Evolutionary conservation across 1,140 invertebrate species (phyloP).

Genomic region (Pseudomyrmex gracilis): DNA sequence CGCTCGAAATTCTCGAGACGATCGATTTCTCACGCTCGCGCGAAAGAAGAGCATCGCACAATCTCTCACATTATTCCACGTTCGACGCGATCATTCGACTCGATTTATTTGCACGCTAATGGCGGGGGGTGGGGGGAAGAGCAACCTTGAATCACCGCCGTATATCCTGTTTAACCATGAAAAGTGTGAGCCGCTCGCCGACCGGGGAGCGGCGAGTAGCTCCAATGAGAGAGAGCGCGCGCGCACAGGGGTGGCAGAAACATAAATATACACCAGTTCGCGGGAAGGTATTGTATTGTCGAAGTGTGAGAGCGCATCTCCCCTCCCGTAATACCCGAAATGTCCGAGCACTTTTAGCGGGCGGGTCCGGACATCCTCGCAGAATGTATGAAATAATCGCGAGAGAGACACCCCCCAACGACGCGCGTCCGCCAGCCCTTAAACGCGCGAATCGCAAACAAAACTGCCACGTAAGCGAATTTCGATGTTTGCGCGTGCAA

Average conservation of each 20-base stretch:
- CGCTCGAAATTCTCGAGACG: too few relatives aligned
- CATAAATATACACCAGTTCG: slow-evolving; percentile 24
- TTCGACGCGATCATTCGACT: slow-evolving; percentile 22
- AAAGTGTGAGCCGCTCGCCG: neutral
- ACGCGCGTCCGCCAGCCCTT: slow-evolving; percentile 13
- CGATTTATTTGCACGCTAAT: neutral
- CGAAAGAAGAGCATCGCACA: neutral
- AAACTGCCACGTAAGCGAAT: slow-evolving; percentile 56
- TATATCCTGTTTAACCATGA: slow-evolving; percentile 44
- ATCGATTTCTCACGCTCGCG: neutral
- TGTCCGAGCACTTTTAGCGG: slow-evolving; percentile 30
- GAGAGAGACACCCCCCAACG: neutral
- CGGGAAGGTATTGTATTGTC: neutral
- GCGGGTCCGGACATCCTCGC: slow-evolving; percentile 9
- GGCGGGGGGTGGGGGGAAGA: too few relatives aligned
- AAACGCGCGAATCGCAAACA: slow-evolving; percentile 36
- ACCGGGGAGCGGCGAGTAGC: neutral
- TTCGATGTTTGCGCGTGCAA: slow-evolving; percentile 33
- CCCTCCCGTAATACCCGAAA: neutral
- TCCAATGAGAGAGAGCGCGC: slow-evolving; percentile 11
- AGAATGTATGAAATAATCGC: slow-evolving; percentile 53
- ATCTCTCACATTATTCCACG: neutral
- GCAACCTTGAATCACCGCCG: slow-evolving; percentile 22
- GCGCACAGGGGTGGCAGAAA: neutral
- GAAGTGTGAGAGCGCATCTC: neutral